Conservation (phyloP, 2,888 invertebrate genomes). For the Peribatodes rhomboidaria region DNA sequence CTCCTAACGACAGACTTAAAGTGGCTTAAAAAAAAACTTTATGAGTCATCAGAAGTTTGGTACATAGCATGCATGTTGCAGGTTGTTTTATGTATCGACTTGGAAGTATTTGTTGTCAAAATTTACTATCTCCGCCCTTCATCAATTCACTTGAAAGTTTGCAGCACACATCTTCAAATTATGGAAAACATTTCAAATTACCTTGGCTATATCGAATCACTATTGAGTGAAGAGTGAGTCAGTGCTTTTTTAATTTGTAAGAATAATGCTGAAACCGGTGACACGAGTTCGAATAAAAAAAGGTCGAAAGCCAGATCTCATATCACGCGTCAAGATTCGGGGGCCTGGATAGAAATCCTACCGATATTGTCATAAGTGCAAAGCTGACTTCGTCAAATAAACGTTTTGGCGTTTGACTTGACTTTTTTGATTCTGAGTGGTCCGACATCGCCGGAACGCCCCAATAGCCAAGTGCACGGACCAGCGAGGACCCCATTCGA, state of each 20-base stretch:
- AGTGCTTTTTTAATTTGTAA: no score
- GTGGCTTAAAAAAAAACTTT: background rate
- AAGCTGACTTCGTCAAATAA: background rate
- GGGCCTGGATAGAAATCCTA: no score
- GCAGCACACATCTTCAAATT: background rate
- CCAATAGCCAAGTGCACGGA: no score
- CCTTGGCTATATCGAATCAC: background rate
- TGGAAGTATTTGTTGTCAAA: background rate
- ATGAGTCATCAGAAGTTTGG: background rate
- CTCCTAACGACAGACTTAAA: constrained; percentile 15
- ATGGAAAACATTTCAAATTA: background rate
- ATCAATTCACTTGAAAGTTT: background rate
- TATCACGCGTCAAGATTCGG: no score
- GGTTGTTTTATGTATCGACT: background rate
- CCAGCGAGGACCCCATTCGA: no score
- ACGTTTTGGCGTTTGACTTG: background rate
- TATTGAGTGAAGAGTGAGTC: no score
- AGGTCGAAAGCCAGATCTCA: no score
- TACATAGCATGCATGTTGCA: background rate
- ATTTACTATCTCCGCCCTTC: background rate
- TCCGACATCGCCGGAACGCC: no score
- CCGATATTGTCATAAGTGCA: no score
- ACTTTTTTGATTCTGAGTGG: no score
- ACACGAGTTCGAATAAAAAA: no score
- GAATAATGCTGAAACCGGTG: no score